Base-by-base conservation (phyloP, 2,113 vertebrate genomes). In the Rhegmatorhina hoffmannsi region DNA sequence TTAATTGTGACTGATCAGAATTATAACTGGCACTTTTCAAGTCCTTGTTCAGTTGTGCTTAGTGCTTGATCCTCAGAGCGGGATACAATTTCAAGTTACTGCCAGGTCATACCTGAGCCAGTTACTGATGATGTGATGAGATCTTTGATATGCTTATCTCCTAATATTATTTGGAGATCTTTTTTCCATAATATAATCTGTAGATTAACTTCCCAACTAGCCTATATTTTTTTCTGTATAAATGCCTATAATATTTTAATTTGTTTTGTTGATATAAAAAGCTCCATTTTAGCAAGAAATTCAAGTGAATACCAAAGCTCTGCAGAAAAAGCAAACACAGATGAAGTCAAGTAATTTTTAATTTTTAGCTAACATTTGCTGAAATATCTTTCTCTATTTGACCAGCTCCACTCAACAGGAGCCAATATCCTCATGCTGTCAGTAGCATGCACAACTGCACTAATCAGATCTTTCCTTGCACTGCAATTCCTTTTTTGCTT, bases 401-500 rank as follows among this genome's bases (percentile, higher is more conserved):
- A 60, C 59, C 53, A 81, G 26, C 24, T 76, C 33, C 33, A 59
- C 67, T 73, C 59, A 80, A 73, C 20, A 66, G 58, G 17, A 90
- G 46, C 31, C 75, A 88, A 69, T 80, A 85, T 55, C 28, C 25
- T 88, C 46, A 43, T 58, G 59, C 38, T 83, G 62, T 69, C 68
- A 10, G 5, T 44, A 36, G 24, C 64, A 58, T 24, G 52, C 50
- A 66, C 50, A 90, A 31, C 34, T 86, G 33, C 73, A 76, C 59
- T 88, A 82, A 93, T 70, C 86, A 77, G 72, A 89, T 90, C 63
- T 77, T 77, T 43, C 63, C n/a, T 90, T 66, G 63, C 34, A 58
- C 50, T 93, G 49, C 31, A 77, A 47, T 85, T 40, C 60, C 19
- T 69, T 86, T 85, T 93, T 91, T 92, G 31, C 91, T 96, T 92